Conservation (phyloP, 2,888 invertebrate species). For the Tipula lateralis region DNA sequence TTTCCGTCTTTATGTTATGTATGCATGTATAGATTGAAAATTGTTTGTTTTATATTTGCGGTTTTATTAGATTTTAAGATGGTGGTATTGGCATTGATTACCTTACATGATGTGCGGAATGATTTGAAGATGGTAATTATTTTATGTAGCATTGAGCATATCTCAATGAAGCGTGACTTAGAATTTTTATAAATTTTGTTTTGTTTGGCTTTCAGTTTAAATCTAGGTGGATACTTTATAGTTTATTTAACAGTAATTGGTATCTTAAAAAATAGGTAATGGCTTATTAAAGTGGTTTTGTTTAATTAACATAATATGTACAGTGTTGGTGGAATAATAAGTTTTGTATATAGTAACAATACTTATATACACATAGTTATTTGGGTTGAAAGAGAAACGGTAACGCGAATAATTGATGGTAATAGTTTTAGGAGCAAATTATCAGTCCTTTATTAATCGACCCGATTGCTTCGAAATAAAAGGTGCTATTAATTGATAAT, state of each 20-base stretch:
- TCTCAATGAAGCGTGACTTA: neutral
- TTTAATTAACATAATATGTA: neutral
- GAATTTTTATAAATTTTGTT: neutral
- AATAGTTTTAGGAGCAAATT: too few species aligned
- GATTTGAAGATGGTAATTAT: neutral
- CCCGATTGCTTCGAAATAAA: too few species aligned
- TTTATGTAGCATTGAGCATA: neutral
- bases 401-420: too few species aligned
- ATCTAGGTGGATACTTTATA: neutral
- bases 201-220: neutral
- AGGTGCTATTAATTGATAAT: too few species aligned
- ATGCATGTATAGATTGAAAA: neutral
- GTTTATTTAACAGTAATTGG: conserved; percentile 1
- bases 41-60: neutral
- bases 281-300: neutral
- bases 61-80: neutral
- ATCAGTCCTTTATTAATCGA: too few species aligned
- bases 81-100: conserved; percentile 4
- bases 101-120: neutral
- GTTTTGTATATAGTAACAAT: neutral
- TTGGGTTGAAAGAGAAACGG: too few species aligned
- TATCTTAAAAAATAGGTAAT: neutral
- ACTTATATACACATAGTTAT: too few species aligned
- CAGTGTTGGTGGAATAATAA: neutral
- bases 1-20: neutral